Conservation (phyloP, 2,113 vertebrate genomes). For the Apodemus speciosus region DNA sequence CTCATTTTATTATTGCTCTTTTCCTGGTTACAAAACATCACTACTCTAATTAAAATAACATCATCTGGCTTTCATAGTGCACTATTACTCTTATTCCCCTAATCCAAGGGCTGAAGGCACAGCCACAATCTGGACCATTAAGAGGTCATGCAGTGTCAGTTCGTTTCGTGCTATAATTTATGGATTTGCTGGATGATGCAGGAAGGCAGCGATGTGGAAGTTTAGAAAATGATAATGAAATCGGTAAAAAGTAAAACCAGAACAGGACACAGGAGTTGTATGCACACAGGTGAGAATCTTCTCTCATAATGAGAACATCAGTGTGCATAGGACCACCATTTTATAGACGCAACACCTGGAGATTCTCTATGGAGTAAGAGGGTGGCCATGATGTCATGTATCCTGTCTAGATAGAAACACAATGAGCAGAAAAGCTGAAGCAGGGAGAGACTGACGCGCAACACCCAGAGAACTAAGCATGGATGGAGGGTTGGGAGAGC, state of each 20-base stretch:
- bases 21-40: conserved; percentile 50
- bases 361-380: not conserved
- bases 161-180: conserved; percentile 32
- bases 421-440: not conserved
- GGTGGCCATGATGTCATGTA: not conserved
- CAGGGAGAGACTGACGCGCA: not conserved
- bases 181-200: not conserved
- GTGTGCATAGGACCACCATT: not conserved
- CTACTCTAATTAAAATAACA: conserved; percentile 74
- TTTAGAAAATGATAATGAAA: not conserved
- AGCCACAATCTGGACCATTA: not conserved
- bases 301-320: not conserved
- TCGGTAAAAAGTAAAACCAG: not conserved
- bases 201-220: not conserved
- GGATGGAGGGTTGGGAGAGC: not conserved
- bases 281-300: not conserved
- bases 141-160: not conserved
- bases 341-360: not conserved
- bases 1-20: conserved; percentile 48
- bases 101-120: conserved; percentile 30
- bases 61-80: conserved; percentile 66
- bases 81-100: conserved; percentile 36
- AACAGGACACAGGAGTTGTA: not conserved
- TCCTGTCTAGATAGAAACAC: not conserved
- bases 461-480: not conserved